Percentiles rank a stretch among this genome's conserved stretches.
phyloP scores from a whole-genome alignment of 2,113 vertebrate species.

The Ovis canadensis region DNA sequence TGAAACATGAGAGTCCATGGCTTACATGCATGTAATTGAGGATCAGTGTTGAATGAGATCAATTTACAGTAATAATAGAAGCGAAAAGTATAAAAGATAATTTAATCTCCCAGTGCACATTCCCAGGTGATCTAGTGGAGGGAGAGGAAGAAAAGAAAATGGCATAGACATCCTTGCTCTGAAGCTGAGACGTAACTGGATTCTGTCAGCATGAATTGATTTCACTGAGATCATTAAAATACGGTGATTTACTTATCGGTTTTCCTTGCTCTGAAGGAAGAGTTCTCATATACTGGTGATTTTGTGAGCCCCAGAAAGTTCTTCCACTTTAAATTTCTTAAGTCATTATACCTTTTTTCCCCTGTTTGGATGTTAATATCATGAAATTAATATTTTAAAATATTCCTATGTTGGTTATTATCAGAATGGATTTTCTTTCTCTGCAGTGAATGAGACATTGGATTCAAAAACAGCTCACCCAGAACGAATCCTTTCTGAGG shows the following conservation, averaged over 20 bases:
- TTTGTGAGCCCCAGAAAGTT: not conserved
- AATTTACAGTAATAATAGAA: not conserved
- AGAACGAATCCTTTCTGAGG: not conserved
- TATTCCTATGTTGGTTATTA: not conserved
- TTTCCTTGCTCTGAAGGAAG: not conserved
- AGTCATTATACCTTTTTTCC: not conserved
- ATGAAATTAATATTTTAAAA: not conserved
- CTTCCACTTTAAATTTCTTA: not conserved
- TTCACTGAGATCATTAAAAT: not conserved
- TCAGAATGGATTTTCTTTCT: constrained; percentile 23
- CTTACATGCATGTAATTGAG: not conserved
- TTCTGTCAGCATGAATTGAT: not conserved
- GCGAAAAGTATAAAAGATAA: not conserved
- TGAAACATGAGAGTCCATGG: not conserved
- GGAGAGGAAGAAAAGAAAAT: not conserved
- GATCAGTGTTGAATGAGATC: not conserved
- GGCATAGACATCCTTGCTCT: not conserved
- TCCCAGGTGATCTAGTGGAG: not conserved
- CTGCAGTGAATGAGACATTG: not conserved
- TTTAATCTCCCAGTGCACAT: not conserved
- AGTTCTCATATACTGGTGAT: not conserved
- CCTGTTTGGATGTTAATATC: not conserved
- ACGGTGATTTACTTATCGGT: not conserved
- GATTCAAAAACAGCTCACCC: not conserved
- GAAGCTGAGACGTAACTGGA: not conserved